Percentiles rank a stretch among this genome's conserved stretches.
Evolutionary conservation across 2,888 invertebrate genomes (phyloP).

Genomic region (Antitype chi): DNA sequence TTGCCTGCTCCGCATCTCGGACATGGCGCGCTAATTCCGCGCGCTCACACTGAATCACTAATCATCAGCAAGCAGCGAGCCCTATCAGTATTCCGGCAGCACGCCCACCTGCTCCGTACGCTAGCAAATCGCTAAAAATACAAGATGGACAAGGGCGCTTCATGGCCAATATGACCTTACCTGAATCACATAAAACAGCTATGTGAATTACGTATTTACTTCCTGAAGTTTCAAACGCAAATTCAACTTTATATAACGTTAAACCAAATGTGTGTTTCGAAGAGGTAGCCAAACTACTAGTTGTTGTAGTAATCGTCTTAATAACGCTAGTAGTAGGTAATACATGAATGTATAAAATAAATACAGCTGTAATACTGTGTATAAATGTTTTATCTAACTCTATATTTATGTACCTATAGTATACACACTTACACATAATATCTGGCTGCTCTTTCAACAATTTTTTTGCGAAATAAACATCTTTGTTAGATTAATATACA

Average conservation of each 20-base stretch:
- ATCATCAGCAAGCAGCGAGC: conserved; percentile 72
- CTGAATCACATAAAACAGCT: conserved; percentile 81
- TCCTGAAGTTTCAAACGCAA: conserved; percentile 69
- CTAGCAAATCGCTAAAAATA: conserved; percentile 89
- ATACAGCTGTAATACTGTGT: background rate
- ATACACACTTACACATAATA: background rate
- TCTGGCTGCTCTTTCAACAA: conserved; percentile 4
- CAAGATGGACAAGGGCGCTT: conserved; percentile 83
- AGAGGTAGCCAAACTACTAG: background rate
- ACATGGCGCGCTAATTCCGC: conserved; percentile 86
- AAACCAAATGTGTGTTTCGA: background rate
- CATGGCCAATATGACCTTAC: conserved; percentile 85
- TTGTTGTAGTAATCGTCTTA: too few species aligned
- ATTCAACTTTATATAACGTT: background rate
- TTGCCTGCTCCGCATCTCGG: conserved; percentile 80
- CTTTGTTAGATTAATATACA: too few species aligned
- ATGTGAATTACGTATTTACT: conserved; percentile 75
- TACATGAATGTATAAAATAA: background rate
- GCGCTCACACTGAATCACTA: conserved; percentile 85
- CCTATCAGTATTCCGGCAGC: conserved; percentile 85
- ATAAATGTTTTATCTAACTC: conserved; percentile 33
- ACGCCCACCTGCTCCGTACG: conserved; percentile 71
- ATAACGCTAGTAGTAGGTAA: background rate
- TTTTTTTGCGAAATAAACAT: background rate
- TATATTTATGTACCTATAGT: background rate